Percentiles rank a stretch among this genome's conserved stretches.
phyloP scores from a whole-genome alignment of 1,140 invertebrate species.

The Solenopsis invicta region DNA sequence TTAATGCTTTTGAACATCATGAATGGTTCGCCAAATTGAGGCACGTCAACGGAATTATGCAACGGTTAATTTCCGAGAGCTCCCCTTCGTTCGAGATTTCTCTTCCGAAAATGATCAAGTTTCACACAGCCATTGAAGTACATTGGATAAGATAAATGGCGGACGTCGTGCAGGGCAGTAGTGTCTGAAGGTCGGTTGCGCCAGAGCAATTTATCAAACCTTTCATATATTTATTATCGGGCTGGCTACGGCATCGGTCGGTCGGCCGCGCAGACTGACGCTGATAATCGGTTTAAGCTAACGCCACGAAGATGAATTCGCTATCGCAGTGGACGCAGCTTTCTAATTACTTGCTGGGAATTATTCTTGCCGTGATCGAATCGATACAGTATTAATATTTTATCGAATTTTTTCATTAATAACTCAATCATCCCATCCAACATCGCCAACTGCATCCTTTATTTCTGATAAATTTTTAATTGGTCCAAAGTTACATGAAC shows the following conservation, averaged over 20 bases:
- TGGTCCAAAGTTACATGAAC: neutral
- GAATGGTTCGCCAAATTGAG: constrained; percentile 51
- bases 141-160: constrained; percentile 69
- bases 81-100: neutral
- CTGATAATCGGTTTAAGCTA: constrained; percentile 63
- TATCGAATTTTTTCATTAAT: constrained; percentile 43
- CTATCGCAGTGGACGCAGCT: constrained; percentile 26
- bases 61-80: constrained; percentile 47
- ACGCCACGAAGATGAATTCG: constrained; percentile 57
- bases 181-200: constrained; percentile 57
- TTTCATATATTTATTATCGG: constrained; percentile 78
- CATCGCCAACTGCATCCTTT: neutral
- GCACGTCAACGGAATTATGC: constrained; percentile 51
- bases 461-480: constrained; percentile 28
- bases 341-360: constrained; percentile 62
- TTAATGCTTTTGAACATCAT: neutral
- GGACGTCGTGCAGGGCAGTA: constrained; percentile 44
- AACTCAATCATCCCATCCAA: neutral
- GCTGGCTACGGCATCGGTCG: constrained; percentile 56
- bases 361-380: constrained; percentile 22
- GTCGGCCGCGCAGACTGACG: constrained; percentile 36
- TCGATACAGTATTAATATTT: constrained; percentile 37
- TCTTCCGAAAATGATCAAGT: constrained; percentile 57
- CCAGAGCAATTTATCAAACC: constrained; percentile 78
- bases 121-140: constrained; percentile 20